Evolutionary conservation across 2,888 invertebrate genomes (phyloP).

Genomic region (Lycaena phlaeas): DNA sequence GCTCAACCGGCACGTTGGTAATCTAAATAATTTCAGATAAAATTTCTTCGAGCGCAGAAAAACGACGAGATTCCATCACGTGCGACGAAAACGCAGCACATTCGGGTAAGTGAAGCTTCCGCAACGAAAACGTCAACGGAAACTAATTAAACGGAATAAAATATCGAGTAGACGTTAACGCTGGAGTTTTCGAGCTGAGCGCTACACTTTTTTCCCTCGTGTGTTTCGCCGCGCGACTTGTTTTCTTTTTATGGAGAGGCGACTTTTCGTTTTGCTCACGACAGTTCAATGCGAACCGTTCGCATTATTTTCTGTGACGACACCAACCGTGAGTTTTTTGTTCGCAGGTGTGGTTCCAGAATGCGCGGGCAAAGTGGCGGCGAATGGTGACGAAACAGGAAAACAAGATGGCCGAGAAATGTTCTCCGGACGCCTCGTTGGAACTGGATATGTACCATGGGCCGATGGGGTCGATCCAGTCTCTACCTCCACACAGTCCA

Average conservation of each 20-base stretch:
- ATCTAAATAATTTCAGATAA: constrained; percentile 6
- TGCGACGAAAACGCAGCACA: background rate
- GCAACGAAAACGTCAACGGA: constrained; percentile 29
- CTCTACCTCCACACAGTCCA: constrained; percentile 80
- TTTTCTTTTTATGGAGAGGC: constrained; percentile 33
- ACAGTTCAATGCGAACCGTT: constrained; percentile 28
- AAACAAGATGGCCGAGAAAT: constrained; percentile 80
- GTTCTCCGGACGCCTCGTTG: constrained; percentile 76
- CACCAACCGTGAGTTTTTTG: constrained; percentile 42
- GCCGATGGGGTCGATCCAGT: constrained; percentile 77
- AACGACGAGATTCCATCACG: constrained; percentile 4
- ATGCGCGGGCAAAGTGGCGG: constrained; percentile 94
- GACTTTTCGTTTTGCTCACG: constrained; percentile 37
- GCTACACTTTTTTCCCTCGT: constrained; percentile 20
- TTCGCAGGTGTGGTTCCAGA: constrained; percentile 95
- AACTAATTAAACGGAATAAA: constrained; percentile 26
- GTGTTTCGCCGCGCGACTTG: constrained; percentile 31
- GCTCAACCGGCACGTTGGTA: background rate
- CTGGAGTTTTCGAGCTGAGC: constrained; percentile 23
- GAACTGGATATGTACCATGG: constrained; percentile 77
- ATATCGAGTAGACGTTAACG: constrained; percentile 22
- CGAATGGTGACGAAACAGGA: constrained; percentile 89
- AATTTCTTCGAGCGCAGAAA: background rate
- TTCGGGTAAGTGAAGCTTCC: constrained; percentile 26
- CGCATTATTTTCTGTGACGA: constrained; percentile 31